Evolutionary conservation across 2,113 vertebrate species (phyloP), one percentile per base, ranked within the genome.

Genomic region (Corvus cornix): DNA sequence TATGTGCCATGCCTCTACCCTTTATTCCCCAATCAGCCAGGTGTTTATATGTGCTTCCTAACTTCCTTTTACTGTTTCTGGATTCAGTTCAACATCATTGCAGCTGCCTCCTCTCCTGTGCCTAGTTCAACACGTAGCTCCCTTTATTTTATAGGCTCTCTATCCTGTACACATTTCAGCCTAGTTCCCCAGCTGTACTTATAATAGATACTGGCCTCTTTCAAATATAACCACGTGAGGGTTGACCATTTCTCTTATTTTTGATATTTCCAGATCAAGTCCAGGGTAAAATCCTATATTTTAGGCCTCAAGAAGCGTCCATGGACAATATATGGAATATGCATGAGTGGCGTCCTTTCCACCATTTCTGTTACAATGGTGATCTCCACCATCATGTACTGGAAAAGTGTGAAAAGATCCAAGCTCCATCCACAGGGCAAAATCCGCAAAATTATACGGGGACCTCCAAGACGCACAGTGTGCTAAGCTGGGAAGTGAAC

Each of bases 191-290:
- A 44, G 19, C 15, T 84, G 22, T 66, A 51, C 52, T 94, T 84
- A 24, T 55, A 55, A 77, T 43, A 95, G 33, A 49, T 81, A 58
- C 52, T 52, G 49, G 28, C 66, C 91, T 92, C 59, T 70, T 95
- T 82, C 63, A 80, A 90, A 35, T 87, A 63, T 53, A 84, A 64
- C 30, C 35, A 10, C 46, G 48, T 27, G 46, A 79, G 87, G 84
- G 81, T 83, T 96, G 95, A 97, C 92, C 63, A 21, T 87, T 91
- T 90, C 84, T 97, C 79, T 97, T 96, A 97, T 97, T 96, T 98
- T 98, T 98, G 96, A 97, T 96, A 94, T 97, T 98, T 99, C 97
- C 98, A 99, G 98, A 98, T 99, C 98, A 99, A 98, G 98, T 98
- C 98, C 95, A 98, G 98, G 97, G 94, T 99, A 97, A 95, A 98